Evolutionary conservation across 2,113 vertebrate species (phyloP).

Genomic region (Solea senegalensis): DNA sequence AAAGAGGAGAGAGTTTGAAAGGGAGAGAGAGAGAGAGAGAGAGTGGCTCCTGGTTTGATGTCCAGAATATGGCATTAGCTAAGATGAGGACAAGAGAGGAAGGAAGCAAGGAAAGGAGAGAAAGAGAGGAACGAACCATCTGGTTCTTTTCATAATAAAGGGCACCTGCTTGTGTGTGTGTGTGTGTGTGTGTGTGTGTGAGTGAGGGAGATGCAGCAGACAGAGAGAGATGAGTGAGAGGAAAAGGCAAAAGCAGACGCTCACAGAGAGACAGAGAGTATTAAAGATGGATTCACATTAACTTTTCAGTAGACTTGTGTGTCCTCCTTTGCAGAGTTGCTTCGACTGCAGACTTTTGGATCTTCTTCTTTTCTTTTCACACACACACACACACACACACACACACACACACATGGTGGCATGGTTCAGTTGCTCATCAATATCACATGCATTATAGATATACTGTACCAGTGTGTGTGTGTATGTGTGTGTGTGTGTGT

Average conservation of each 20-base stretch:
- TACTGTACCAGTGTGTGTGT: conserved; percentile 42
- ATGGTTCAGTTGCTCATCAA: conserved; percentile 58
- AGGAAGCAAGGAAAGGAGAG: conserved; percentile 36
- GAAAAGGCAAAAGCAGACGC: conserved; percentile 27
- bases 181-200: neutral
- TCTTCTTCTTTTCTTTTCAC: conserved; percentile 21
- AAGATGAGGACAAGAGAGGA: conserved; percentile 43
- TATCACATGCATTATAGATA: conserved; percentile 71
- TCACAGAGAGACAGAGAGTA: conserved; percentile 35
- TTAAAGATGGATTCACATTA: conserved; percentile 71
- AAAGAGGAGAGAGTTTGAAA: conserved; percentile 22
- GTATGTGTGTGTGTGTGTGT: conserved; percentile 38
- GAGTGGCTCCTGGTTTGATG: conserved; percentile 59
- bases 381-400: conserved; percentile 6
- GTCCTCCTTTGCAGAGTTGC: conserved; percentile 31
- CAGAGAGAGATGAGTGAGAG: conserved; percentile 10
- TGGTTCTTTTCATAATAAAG: conserved; percentile 69
- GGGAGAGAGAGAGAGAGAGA: neutral
- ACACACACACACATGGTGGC: conserved; percentile 27
- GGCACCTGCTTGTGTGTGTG: conserved; percentile 29
- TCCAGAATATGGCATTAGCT: conserved; percentile 68
- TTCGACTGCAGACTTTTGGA: conserved; percentile 43
- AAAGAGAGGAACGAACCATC: conserved; percentile 58
- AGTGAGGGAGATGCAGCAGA: conserved; percentile 28
- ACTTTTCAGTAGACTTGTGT: conserved; percentile 71